Conservation (phyloP, 2,888 invertebrate genomes). For the Hydrotaea cyrtoneurina region DNA sequence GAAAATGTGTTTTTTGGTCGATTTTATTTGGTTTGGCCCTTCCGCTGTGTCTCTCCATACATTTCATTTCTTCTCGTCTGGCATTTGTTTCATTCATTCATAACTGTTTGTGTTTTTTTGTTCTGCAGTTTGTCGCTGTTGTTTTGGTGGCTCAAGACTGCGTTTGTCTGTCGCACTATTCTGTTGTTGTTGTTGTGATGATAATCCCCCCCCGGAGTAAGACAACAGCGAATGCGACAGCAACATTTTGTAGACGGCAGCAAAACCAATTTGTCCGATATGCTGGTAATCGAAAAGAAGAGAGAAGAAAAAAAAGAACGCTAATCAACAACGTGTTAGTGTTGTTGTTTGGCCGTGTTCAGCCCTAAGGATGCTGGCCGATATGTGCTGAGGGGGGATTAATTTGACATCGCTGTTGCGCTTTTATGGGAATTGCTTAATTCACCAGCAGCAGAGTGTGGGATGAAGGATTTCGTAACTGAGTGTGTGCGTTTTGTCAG, state of each 20-base stretch:
- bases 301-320: no score
- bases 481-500: background rate
- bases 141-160: background rate
- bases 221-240: conserved; percentile 18
- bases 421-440: conserved; percentile 63
- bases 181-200: conserved; percentile 28
- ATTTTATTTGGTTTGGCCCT: conserved; percentile 37
- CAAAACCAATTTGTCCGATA: conserved; percentile 67
- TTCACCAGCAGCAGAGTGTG: background rate
- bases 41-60: background rate
- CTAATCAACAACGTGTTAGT: conserved; percentile 57
- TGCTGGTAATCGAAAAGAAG: conserved; percentile 63
- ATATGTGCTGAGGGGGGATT: conserved; percentile 63
- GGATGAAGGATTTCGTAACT: background rate
- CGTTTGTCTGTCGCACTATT: background rate
- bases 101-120: conserved; percentile 56
- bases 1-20: conserved; percentile 38
- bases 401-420: conserved; percentile 66
- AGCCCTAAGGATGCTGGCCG: conserved; percentile 23
- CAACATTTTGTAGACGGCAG: background rate
- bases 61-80: background rate
- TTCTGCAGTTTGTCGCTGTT: background rate
- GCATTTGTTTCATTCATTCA: conserved; percentile 63
- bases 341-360: conserved; percentile 20
- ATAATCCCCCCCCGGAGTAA: conserved; percentile 47